Conservation (phyloP, 2,113 vertebrate species). For the Brachypodius melanocephalos region DNA sequence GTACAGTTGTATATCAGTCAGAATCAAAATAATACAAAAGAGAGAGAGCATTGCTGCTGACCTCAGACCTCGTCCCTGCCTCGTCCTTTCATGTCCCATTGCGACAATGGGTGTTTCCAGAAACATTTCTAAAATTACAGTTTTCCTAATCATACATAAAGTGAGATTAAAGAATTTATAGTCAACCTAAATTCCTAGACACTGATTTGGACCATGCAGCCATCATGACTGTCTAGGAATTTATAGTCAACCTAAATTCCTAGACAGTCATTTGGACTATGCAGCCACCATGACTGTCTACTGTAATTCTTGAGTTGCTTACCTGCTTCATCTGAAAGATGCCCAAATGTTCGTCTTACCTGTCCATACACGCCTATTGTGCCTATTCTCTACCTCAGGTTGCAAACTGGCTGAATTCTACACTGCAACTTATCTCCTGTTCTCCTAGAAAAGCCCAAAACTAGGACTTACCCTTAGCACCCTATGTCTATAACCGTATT, state of each 20-base stretch:
- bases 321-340: neutral
- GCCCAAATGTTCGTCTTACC: neutral
- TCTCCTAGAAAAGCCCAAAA: neutral
- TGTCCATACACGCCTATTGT: neutral
- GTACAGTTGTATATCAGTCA: too few relatives aligned
- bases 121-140: neutral
- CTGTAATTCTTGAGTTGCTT: neutral
- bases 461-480: neutral
- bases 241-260: neutral
- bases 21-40: too few relatives aligned
- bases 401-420: neutral
- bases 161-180: neutral
- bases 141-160: neutral
- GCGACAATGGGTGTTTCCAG: neutral
- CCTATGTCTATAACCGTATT: neutral
- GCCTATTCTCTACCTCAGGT: neutral
- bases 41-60: too few relatives aligned
- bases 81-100: too few relatives aligned
- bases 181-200: neutral
- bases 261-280: neutral
- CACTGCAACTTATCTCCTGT: neutral
- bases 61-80: too few relatives aligned
- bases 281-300: neutral
- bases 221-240: neutral
- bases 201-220: neutral